Conservation (phyloP, 2,113 vertebrate genomes). For the Xerus inauris region DNA sequence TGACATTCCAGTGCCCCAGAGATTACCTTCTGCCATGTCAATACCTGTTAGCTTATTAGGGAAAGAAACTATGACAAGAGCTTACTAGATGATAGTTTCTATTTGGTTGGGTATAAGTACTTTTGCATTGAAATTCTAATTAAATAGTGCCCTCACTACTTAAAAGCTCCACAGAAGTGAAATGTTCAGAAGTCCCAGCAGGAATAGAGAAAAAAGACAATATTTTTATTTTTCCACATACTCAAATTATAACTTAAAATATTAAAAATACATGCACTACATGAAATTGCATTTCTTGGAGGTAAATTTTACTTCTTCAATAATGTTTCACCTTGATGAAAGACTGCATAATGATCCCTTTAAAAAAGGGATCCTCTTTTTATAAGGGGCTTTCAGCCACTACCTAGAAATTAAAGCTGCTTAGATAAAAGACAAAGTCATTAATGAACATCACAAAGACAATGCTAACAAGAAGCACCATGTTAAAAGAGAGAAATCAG, state of each 20-base stretch:
- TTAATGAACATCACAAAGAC: slow-evolving; percentile 31
- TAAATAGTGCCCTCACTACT: slow-evolving; percentile 29
- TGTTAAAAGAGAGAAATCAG: not conserved
- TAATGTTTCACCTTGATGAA: slow-evolving; percentile 36
- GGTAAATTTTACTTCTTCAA: slow-evolving; percentile 34
- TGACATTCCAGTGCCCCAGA: slow-evolving; percentile 12
- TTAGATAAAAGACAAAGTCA: slow-evolving; percentile 25
- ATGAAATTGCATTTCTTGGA: slow-evolving; percentile 28
- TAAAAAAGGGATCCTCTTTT: not conserved
- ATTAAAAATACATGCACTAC: not conserved
- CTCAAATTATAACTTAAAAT: not conserved
- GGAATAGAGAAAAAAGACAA: slow-evolving; percentile 52
- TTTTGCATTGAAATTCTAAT: slow-evolving; percentile 58
- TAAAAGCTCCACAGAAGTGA: slow-evolving; percentile 23
- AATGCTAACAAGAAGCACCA: slow-evolving; percentile 30
- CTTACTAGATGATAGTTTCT: slow-evolving; percentile 28
- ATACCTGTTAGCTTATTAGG: slow-evolving; percentile 37
- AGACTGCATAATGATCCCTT: not conserved
- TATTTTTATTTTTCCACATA: not conserved
- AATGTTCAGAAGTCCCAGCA: not conserved
- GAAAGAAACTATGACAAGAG: not conserved
- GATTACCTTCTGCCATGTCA: slow-evolving; percentile 49
- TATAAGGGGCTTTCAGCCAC: not conserved
- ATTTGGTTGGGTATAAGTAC: slow-evolving; percentile 1
- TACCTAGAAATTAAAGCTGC: slow-evolving; percentile 35